Base-by-base conservation (phyloP, 2,888 invertebrate genomes). In the Poecilobothrus nobilitatus region DNA sequence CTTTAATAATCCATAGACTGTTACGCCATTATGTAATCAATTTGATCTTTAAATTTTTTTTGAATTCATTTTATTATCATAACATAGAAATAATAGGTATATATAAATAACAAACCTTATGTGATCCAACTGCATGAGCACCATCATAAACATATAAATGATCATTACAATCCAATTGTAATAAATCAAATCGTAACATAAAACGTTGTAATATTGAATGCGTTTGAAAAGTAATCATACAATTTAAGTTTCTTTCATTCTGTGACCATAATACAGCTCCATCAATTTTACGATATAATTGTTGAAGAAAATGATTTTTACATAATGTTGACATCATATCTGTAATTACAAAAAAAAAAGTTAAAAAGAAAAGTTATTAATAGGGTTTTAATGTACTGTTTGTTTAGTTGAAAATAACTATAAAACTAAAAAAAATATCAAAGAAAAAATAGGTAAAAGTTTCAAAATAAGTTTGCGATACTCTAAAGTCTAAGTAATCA, bases 141-240 rank as follows among this genome's bases (percentile, higher is more conserved):
- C 95, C 95, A 83, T 95, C 95, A 80, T 92, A 95, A 78, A 95
- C 92, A 78, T 90, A 92, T 68, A 95, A 88, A 82, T 94, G 94
- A 83, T 95, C 95, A 80, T 95, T 95, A 84, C 95, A 95, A 84
- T 95, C 95, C 72, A 95, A 86, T 81, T 94, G 92, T 76, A 95
- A 86, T 81, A 91, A 87, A 80, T 95, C 95, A 83, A 95, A 95
- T 78, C 95, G 89, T 77, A 95, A 87, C 93, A 95, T 95, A 83
- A 95, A 95, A 76, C 94, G 87, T 84, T 95, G 95, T 77, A 95
- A 86, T 76, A 95, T 93, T 80, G 94, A 93, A 84, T 95, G 94
- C 74, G 95, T 95, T 84, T 95, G 95, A 84, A 95, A 95, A 69
- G 95, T 95, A 80, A 95, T 91, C 76, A 91, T 89, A 85, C 95